Conservation (phyloP, 2,797 vertebrate species). For the Dendrocincla tyrannina region DNA sequence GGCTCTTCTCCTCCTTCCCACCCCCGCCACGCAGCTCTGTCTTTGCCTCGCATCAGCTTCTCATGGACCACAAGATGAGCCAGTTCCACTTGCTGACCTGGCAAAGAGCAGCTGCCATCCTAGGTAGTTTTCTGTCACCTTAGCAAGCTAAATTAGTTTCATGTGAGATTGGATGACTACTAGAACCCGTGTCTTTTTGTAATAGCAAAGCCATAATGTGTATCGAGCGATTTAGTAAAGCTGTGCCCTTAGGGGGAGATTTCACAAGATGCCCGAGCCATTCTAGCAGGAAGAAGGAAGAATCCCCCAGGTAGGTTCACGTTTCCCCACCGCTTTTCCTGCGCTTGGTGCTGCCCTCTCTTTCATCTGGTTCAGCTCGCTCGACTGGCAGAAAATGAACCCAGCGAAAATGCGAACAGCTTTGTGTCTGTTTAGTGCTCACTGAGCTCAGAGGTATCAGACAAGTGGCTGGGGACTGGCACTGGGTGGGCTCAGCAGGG, state of each 20-base stretch:
- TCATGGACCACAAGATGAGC: not conserved
- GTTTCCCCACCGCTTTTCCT: not conserved
- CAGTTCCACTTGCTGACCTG: not conserved
- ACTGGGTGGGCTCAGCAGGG: not conserved
- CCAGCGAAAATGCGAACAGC: not conserved
- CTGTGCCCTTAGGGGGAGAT: not conserved
- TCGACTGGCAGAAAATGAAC: not conserved
- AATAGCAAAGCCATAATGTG: not conserved
- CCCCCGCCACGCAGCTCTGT: not conserved
- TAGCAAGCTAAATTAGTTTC: not conserved
- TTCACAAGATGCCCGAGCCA: not conserved
- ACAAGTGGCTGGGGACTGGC: not conserved
- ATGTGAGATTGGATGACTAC: not conserved
- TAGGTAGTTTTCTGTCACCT: not conserved
- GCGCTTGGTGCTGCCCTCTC: not conserved
- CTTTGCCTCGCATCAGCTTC: not conserved
- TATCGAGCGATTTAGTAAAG: not conserved
- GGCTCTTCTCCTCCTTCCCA: not conserved
- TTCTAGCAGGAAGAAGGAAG: not conserved
- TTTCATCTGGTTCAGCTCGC: not conserved
- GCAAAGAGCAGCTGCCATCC: not conserved
- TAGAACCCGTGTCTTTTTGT: not conserved
- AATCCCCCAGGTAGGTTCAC: not conserved
- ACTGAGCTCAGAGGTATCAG: not conserved
- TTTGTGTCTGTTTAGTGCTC: not conserved